Percentiles rank a stretch among this genome's conserved stretches.
These are phyloP conservation scores for Porites cylindrica DNA, from an alignment of 92 coral and sea anemone species.

Conservation along the genomic window DNA sequence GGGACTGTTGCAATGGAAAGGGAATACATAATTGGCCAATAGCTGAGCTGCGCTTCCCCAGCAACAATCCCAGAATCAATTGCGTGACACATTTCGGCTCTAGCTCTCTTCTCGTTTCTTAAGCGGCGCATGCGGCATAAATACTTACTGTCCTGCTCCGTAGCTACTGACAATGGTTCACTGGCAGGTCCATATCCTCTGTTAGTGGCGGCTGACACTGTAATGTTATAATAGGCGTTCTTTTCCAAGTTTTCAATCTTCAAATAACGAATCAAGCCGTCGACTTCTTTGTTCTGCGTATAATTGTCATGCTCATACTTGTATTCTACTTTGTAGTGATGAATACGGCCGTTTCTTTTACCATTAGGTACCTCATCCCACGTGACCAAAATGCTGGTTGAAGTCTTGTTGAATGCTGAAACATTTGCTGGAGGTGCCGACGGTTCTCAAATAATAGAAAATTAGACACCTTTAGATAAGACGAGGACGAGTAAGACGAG, in stretches of 20 bases:
- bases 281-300: neutral
- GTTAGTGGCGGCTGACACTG: neutral
- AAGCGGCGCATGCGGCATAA: too few relatives aligned
- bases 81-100: too few relatives aligned
- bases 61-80: too few relatives aligned
- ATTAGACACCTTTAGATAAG: too few relatives aligned
- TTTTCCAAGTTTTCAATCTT: neutral
- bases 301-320: neutral
- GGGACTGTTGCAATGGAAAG: too few relatives aligned
- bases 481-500: too few relatives aligned
- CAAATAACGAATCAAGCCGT: neutral
- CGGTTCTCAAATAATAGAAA: conserved; percentile 1
- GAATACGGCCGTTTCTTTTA: neutral
- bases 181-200: conserved; percentile 20
- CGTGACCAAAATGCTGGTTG: conserved; percentile 27
- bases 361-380: conserved; percentile 10
- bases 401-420: conserved; percentile 9
- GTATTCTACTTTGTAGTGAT: conserved; percentile 8
- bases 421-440: conserved; percentile 4
- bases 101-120: too few relatives aligned
- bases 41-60: too few relatives aligned
- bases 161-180: neutral
- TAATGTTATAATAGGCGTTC: neutral
- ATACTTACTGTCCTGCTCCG: conserved; percentile 15
- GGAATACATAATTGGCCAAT: too few relatives aligned